These are phyloP conservation scores for Ylistrum balloti DNA, from an alignment of 1,140 invertebrate species.

Conservation along the genomic window DNA sequence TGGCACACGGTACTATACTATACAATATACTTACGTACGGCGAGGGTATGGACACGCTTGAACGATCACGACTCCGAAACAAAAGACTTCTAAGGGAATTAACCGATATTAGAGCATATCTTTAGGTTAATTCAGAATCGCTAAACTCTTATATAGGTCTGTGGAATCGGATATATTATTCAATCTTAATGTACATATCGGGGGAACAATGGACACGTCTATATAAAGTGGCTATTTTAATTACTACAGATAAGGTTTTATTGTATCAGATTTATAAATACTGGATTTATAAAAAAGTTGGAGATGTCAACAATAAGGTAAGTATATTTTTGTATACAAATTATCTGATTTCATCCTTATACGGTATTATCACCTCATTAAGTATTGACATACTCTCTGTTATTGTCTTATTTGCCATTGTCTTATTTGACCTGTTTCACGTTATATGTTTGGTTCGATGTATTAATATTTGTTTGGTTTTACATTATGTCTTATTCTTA, in stretches of 20 bases:
- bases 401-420: too few species aligned
- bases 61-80: background rate
- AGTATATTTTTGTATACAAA: background rate
- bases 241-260: background rate
- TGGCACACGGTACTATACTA: background rate
- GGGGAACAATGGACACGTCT: background rate
- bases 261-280: background rate
- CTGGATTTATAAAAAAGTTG: background rate
- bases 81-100: background rate
- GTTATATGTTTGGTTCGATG: too few species aligned
- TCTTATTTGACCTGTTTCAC: too few species aligned
- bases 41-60: background rate
- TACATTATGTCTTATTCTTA: too few species aligned
- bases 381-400: too few species aligned
- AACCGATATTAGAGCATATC: background rate
- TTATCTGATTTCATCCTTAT: too few species aligned
- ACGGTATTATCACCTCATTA: too few species aligned
- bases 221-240: background rate
- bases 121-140: background rate
- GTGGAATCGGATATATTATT: background rate
- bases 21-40: background rate
- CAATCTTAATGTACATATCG: background rate
- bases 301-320: background rate
- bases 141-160: background rate
- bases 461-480: too few species aligned